Percentiles rank a stretch among this genome's conserved stretches.
Conservation (phyloP, 2,888 invertebrate genomes). For the Timema cristinae region DNA sequence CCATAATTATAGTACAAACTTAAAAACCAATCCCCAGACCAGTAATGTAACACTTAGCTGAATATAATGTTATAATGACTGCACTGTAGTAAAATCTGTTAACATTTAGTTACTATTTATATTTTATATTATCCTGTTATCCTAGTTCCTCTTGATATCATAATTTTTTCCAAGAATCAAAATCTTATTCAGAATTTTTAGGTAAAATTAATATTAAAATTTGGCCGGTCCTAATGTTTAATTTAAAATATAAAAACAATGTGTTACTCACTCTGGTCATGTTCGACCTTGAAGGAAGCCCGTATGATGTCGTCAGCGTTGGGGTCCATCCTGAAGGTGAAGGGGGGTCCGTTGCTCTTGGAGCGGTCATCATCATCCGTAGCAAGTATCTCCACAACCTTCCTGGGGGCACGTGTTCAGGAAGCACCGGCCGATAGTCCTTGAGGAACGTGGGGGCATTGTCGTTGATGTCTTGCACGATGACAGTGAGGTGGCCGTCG, state of each 20-base stretch:
- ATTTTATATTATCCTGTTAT: too few species aligned
- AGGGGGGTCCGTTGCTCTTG: conserved; percentile 95
- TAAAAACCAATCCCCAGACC: too few species aligned
- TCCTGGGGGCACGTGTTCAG: conserved; percentile 87
- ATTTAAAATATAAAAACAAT: not conserved
- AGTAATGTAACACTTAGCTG: too few species aligned
- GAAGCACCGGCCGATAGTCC: conserved; percentile 87
- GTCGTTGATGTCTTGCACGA: conserved; percentile 93
- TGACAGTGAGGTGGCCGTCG: conserved; percentile 91
- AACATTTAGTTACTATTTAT: too few species aligned
- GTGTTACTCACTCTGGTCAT: conserved; percentile 78
- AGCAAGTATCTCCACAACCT: conserved; percentile 88
- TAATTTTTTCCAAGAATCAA: too few species aligned
- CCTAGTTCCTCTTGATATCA: too few species aligned
- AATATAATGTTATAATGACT: too few species aligned
- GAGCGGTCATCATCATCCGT: conserved; percentile 92
- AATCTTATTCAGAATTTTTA: too few species aligned
- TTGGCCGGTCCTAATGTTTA: too few species aligned
- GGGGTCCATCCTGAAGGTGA: conserved; percentile 89
- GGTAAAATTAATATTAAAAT: too few species aligned
- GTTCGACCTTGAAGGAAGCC: conserved; percentile 93
- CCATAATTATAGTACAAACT: too few species aligned
- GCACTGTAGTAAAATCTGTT: too few species aligned
- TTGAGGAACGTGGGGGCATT: conserved; percentile 91
- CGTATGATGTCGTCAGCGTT: conserved; percentile 90